These are phyloP conservation scores for Chrysodeixis includens DNA, from an alignment of 2,888 invertebrate species.

Conservation along the genomic window DNA sequence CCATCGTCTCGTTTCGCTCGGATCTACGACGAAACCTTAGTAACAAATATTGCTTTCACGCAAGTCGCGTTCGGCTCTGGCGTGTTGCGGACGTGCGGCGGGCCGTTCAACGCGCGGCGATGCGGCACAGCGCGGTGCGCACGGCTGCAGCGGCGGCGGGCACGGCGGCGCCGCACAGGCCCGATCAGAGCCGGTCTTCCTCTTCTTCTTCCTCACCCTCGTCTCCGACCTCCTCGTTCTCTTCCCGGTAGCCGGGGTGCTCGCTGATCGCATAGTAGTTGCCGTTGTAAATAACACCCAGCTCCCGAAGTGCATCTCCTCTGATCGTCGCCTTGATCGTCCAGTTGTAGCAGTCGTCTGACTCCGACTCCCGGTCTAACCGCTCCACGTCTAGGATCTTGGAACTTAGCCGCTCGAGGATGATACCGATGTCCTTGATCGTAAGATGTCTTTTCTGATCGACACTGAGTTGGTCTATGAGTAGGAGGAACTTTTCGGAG, in stretches of 20 bases:
- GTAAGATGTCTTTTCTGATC: constrained; percentile 97
- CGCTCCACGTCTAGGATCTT: constrained; percentile 98
- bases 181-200: constrained; percentile 91
- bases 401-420: constrained; percentile 96
- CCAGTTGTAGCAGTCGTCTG: constrained; percentile 98
- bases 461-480: constrained; percentile 97
- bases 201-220: constrained; percentile 96
- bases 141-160: constrained; percentile 83
- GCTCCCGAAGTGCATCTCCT: constrained; percentile 96
- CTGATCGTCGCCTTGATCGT: constrained; percentile 98
- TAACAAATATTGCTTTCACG: constrained; percentile 56
- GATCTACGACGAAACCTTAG: constrained; percentile 46
- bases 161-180: constrained; percentile 87
- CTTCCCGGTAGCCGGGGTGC: constrained; percentile 97
- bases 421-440: constrained; percentile 98
- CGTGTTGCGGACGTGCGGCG: constrained; percentile 51
- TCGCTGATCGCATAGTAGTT: constrained; percentile 98
- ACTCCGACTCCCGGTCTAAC: constrained; percentile 96
- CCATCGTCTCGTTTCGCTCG: constrained; percentile 37
- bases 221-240: constrained; percentile 95
- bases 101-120: constrained; percentile 77
- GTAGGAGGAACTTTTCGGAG: constrained; percentile 96
- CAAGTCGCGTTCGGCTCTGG: constrained; percentile 34
- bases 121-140: constrained; percentile 81
- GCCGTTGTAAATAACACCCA: constrained; percentile 98